These are phyloP conservation scores for Colius striatus DNA, from an alignment of 2,113 vertebrate species.

Conservation along the genomic window DNA sequence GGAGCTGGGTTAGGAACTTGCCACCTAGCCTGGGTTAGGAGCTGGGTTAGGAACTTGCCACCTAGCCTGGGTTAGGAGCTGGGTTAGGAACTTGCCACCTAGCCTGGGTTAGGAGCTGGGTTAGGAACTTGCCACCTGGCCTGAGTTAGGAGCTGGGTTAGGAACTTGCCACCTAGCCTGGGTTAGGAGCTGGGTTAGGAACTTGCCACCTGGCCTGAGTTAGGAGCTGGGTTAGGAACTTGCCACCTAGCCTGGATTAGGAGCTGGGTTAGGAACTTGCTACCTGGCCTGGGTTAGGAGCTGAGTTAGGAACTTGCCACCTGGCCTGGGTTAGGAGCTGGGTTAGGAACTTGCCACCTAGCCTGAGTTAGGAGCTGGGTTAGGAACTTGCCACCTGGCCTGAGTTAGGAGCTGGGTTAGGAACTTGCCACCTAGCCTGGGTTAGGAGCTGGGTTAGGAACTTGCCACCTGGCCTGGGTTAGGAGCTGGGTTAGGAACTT, in stretches of 20 bases:
- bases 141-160: background rate
- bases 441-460: background rate
- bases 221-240: accelerated
- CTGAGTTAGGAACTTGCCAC: accelerated
- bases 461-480: background rate
- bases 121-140: background rate
- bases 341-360: accelerated
- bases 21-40: background rate
- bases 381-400: background rate
- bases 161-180: background rate
- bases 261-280: accelerated
- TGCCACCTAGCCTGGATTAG: background rate
- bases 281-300: background rate
- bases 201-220: background rate
- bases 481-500: accelerated
- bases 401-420: background rate
- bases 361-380: background rate
- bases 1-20: accelerated
- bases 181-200: background rate
- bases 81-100: accelerated
- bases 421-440: background rate
- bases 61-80: background rate
- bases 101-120: background rate
- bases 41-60: accelerated
- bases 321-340: background rate